Evolutionary conservation across 1,140 invertebrate genomes (phyloP), one percentile per base, ranked within the genome.

Genomic region (Penaeus japonicus): DNA sequence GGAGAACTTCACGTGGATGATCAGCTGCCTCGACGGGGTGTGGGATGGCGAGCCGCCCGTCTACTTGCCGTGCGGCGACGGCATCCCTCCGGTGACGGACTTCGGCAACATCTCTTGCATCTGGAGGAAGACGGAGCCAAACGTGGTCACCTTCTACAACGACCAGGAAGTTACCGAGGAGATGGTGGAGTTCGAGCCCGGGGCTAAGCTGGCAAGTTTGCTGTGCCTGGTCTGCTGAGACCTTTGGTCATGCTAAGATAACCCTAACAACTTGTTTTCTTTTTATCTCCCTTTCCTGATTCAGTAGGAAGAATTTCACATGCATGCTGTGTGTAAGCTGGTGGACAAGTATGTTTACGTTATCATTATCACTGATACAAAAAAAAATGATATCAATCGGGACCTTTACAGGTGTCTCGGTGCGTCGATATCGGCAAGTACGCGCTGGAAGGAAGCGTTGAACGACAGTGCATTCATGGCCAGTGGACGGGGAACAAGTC

Each of bases 341-440:
- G n/a, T n/a, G n/a, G n/a, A n/a, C n/a, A n/a, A n/a, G n/a, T 47
- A 47, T 47, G 15, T 47, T 2, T 47, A 7, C 1, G 47, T 47
- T 47, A 47, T 12, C 15, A 47, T 12, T 47, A 47, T 12, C 47
- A 12, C 47, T 47, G 10, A 47, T 47, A 1, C 10, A 15, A 47
- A 12, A 47, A 12, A 47, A 15, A 54, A 15, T 78, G 1, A 54
- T 15, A 47, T 47, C 15, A 47, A 47, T 47, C 15, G 47, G 7
- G 47, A 12, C 7, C 47, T 59, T 89, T 59, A 55, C 89, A 93
- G 92, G 91, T 93, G 4, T 93, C 91, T 89, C 94, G 96, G 91
- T 97, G 96, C 92, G 93, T 94, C 24, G 96, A 97, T 91, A 96
- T 97, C 89, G 96, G 96, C n/a, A 96, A 96, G 91, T 93, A 93